Percentiles rank a stretch among this genome's conserved stretches.
Conservation (phyloP, 2,888 invertebrate species). For the Petrolisthes manimaculis region DNA sequence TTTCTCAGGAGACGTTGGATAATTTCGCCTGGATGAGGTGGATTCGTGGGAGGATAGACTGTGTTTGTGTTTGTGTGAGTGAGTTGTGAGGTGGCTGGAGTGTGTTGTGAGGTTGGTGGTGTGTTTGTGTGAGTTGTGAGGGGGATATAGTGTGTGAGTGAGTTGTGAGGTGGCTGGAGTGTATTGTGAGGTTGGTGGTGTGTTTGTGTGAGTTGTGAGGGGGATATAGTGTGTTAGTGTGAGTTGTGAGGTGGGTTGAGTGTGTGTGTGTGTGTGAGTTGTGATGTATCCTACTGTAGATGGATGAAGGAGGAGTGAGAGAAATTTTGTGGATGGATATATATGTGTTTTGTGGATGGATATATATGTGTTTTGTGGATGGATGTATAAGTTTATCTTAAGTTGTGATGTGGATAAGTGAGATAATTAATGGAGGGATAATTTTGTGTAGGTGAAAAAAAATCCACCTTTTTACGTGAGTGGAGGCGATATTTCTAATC, state of each 20-base stretch:
- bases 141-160: neutral
- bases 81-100: neutral
- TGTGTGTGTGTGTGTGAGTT: neutral
- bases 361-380: neutral
- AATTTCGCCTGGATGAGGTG: conserved; percentile 36
- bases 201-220: neutral
- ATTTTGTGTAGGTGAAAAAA: neutral
- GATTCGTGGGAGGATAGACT: neutral
- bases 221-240: neutral
- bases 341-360: no score
- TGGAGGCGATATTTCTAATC: no score
- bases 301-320: neutral
- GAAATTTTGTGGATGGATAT: neutral
- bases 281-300: neutral
- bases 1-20: conserved; percentile 50
- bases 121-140: neutral
- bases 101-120: neutral
- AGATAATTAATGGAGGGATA: neutral
- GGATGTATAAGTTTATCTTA: neutral
- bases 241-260: neutral
- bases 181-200: neutral
- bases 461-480: no score
- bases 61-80: neutral
- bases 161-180: neutral
- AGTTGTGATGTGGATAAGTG: neutral